phyloP scores from a whole-genome alignment of 1,140 invertebrate species.

The Heliconius eleuchia region DNA sequence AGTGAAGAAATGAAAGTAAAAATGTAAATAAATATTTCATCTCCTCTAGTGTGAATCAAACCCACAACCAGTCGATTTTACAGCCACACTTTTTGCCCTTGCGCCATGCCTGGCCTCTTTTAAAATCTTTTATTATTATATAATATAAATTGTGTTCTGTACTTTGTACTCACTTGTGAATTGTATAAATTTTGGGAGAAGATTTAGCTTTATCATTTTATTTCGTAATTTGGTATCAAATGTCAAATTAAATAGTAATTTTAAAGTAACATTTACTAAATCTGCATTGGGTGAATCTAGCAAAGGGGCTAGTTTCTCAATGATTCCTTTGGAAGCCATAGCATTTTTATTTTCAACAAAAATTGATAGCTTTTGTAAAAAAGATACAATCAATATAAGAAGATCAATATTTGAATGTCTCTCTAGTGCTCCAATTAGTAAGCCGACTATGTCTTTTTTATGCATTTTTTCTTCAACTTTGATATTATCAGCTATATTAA shows the following conservation, averaged over 20 bases:
- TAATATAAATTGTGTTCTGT: not conserved
- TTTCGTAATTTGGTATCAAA: conserved; percentile 94
- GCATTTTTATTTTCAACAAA: conserved; percentile 97
- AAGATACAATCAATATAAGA: conserved; percentile 94
- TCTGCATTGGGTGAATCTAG: conserved; percentile 89
- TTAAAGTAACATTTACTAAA: conserved; percentile 92
- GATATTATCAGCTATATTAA: conserved; percentile 97
- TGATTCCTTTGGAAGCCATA: conserved; percentile 89
- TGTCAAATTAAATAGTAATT: conserved; percentile 97
- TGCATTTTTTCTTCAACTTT: conserved; percentile 98
- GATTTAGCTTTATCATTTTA: conserved; percentile 94
- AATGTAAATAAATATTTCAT: no score
- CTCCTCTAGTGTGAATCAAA: no score
- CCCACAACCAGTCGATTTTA: no score
- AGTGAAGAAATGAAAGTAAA: no score
- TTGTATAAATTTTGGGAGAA: conserved; percentile 94
- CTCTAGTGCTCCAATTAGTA: conserved; percentile 94
- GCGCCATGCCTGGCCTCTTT: not conserved
- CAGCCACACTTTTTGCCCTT: no score
- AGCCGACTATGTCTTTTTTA: conserved; percentile 94
- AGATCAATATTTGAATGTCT: conserved; percentile 92
- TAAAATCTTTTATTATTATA: not conserved
- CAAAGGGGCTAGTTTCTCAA: conserved; percentile 88
- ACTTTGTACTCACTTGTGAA: conserved; percentile 87
- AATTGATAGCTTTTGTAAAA: conserved; percentile 97